Base-by-base conservation (phyloP, 2,113 vertebrate species). In the Corythoichthys intestinalis region DNA sequence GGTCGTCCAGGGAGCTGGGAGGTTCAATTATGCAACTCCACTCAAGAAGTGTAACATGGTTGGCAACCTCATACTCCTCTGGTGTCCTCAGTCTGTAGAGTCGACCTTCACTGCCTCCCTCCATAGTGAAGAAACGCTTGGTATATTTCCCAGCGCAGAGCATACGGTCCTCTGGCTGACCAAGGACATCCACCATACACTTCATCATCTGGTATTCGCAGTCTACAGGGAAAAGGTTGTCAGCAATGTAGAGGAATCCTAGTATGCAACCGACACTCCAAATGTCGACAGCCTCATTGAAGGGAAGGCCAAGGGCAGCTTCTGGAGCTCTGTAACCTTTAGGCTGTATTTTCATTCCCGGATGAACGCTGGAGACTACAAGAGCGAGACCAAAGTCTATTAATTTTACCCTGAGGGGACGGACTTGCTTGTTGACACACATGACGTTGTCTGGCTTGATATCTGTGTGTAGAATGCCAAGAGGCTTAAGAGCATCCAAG, bases 201-300 rank as follows among this genome's bases (percentile, higher is more conserved):
- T 68, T 80, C 54, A 75, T 66, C 73, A 75, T 77, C 63, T 72
- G 66, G 67, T 73, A 74, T 6, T 73, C 46, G n/a, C 58, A 69
- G 44, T 50, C 2, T 1, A 70, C 56, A 17, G 67, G 8, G 10
- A 75, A 69, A 28, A 78, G 64, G 56, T 80, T 72, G 0, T 74
- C 37, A 37, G 47, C 56, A 0, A 81, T 37, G 58, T 62, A 81
- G 41, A 78, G 68, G 58, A 52, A 78, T 4, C 49, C 64, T n/a
- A 77, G 65, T 38, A 68, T 0, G 3, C 64, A 77, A 41, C 69
- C 69, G 0, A 76, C 11, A 17, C 62, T 60, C 76, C 71, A 81
- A 39, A 73, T 52, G 61, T 79, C 79, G 6, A 70, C 44, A 7
- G 59, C 60, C 13, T 75, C 63, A 0, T 28, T 70, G 46, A 81